Evolutionary conservation across 2,113 vertebrate genomes (phyloP).

Genomic region (Pedionomus torquatus): DNA sequence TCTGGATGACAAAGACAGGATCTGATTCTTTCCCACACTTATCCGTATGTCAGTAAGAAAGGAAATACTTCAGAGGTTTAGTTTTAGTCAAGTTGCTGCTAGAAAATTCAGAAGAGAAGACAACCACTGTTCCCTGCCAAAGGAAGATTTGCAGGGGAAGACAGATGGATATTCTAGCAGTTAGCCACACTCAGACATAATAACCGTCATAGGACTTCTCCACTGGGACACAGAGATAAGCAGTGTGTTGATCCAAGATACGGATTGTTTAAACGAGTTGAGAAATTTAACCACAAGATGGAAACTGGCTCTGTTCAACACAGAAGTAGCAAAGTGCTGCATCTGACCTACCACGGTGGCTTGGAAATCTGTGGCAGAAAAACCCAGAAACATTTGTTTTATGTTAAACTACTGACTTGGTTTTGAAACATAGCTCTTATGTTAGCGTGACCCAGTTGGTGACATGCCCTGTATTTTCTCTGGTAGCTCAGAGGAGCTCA

Average conservation of each 20-base stretch:
- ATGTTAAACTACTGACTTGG: not conserved
- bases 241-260: constrained; percentile 47
- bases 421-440: not conserved
- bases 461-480: not conserved
- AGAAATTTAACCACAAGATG: constrained; percentile 29
- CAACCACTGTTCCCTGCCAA: not conserved
- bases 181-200: constrained; percentile 3
- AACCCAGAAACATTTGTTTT: not conserved
- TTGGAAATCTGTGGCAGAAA: not conserved
- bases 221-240: constrained; percentile 43
- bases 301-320: not conserved
- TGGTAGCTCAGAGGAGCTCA: not conserved
- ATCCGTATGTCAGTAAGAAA: not conserved
- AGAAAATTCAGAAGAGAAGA: not conserved
- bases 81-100: not conserved
- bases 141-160: not conserved
- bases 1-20: not conserved
- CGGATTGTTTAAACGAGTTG: not conserved
- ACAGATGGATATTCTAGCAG: not conserved
- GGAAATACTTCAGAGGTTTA: not conserved
- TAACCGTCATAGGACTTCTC: not conserved
- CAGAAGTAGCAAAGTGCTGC: not conserved
- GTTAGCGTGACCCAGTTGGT: rapidly evolving
- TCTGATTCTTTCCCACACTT: not conserved
- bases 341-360: not conserved